Base-by-base conservation (phyloP, 2,797 vertebrate genomes). In the Sternotherus odoratus region DNA sequence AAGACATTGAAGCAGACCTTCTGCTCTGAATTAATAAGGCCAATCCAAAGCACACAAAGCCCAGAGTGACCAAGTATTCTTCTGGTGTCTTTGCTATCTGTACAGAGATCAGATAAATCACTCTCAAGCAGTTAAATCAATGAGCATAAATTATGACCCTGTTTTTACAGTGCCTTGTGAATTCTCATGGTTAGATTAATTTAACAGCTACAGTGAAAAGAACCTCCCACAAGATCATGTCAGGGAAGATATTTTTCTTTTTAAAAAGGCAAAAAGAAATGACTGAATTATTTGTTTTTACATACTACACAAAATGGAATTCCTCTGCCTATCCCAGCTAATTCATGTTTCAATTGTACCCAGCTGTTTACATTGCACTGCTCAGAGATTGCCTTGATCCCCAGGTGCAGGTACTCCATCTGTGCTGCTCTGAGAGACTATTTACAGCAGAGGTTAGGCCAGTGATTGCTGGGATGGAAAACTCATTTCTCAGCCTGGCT, bases 21-120 rank as follows among this genome's bases (percentile, higher is more conserved):
- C 94, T 93, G 95, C 92, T 97, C 93, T 81, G 94, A 97, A 98
- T 97, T 96, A 98, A 96, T 97, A 97, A 97, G 94, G 97, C 96
- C 84, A 97, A 96, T 97, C 97, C 92, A 91, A 95, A 95, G 90
- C 84, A 83, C 95, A 90, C 96, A 96, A 94, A 89, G 94, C 89
- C 88, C 63, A 93, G 91, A 94, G 86, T 83, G 95, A 95, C 97
- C 79, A 54, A 97, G 98, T 98, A 95, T 97, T 98, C 98, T 98
- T 97, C 94, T 96, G 89, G 95, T 97, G 96, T 92, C 94, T 89
- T 98, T 92, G 75, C 97, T 97, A 91, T 97, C 97, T 98, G 97
- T 97, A 96, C 97, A 36, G 85, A 95, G 95, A 91, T 94, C 96
- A 97, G 96, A 98, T 98, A 98, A 99, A 99, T 99, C 98, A 98